Evolutionary conservation across 2,113 vertebrate genomes (phyloP).

Genomic region (Ia io): DNA sequence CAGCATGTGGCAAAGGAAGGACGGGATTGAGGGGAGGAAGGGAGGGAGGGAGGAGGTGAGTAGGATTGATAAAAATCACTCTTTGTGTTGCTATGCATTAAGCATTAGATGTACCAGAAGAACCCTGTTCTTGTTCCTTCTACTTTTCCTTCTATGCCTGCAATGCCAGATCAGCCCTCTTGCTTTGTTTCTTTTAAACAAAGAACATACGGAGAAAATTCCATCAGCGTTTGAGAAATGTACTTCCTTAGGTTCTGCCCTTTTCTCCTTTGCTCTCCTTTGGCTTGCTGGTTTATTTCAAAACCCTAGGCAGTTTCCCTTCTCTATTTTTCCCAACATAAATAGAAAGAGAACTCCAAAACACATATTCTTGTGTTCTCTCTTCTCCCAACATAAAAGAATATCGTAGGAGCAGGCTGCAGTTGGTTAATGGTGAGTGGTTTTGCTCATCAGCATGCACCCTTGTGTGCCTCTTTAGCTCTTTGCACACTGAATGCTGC

Average conservation of each 20-base stretch:
- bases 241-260: not conserved
- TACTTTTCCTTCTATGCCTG: not conserved
- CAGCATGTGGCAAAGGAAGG: not conserved
- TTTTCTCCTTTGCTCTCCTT: not conserved
- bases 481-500: not conserved
- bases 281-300: slow-evolving; percentile 11
- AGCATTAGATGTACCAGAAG: not conserved
- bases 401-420: not conserved
- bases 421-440: not conserved
- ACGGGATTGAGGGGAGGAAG: not conserved
- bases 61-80: not conserved
- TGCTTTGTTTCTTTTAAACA: slow-evolving; percentile 1
- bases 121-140: not conserved
- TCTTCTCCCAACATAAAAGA: not conserved
- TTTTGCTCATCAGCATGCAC: not conserved
- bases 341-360: slow-evolving; percentile 46
- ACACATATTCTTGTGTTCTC: not conserved
- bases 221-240: not conserved
- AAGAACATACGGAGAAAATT: not conserved
- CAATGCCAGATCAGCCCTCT: not conserved
- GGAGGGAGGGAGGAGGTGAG: not conserved
- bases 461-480: not conserved
- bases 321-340: not conserved
- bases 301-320: not conserved
- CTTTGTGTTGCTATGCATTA: not conserved